These are phyloP conservation scores for Botia almorhae DNA, from an alignment of 2,797 vertebrate species.

Conservation along the genomic window DNA sequence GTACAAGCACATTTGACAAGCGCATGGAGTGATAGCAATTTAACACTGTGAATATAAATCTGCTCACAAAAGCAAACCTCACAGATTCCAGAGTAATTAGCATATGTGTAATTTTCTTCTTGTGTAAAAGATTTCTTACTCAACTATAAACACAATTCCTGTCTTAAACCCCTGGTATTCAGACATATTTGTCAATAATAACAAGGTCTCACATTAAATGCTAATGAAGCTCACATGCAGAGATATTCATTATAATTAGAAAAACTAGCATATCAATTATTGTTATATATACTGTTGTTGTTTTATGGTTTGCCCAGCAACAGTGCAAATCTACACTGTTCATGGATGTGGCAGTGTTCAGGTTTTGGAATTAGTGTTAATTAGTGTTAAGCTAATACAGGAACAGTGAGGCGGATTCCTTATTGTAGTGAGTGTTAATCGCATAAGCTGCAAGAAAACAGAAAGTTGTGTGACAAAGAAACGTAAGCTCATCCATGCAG, in stretches of 20 bases:
- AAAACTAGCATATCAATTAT: not conserved
- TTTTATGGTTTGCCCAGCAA: slow-evolving; percentile 10
- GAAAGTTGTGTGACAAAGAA: slow-evolving; percentile 45
- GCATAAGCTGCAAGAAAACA: slow-evolving; percentile 55
- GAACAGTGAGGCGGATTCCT: slow-evolving; percentile 29
- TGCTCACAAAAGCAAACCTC: slow-evolving; percentile 34
- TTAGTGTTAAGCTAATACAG: slow-evolving; percentile 57
- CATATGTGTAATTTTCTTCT: slow-evolving; percentile 51
- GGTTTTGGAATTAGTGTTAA: slow-evolving; percentile 49
- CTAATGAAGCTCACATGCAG: slow-evolving; percentile 11
- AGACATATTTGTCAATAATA: slow-evolving; percentile 32
- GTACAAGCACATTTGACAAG: slow-evolving; percentile 5
- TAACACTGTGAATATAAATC: slow-evolving; percentile 18
- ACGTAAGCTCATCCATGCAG: slow-evolving; percentile 31
- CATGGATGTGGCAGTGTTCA: slow-evolving; percentile 17
- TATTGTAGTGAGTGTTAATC: slow-evolving; percentile 46
- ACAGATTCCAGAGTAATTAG: slow-evolving; percentile 28
- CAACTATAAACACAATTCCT: slow-evolving; percentile 45
- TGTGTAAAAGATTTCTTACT: slow-evolving; percentile 59
- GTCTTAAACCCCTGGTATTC: slow-evolving; percentile 14
- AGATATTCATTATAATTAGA: not conserved
- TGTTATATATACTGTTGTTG: not conserved
- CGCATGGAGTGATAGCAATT: not conserved
- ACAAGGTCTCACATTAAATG: not conserved
- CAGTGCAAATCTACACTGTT: not conserved